Conservation (phyloP, 2,797 vertebrate species). For the Chelidonichthys spinosus region DNA sequence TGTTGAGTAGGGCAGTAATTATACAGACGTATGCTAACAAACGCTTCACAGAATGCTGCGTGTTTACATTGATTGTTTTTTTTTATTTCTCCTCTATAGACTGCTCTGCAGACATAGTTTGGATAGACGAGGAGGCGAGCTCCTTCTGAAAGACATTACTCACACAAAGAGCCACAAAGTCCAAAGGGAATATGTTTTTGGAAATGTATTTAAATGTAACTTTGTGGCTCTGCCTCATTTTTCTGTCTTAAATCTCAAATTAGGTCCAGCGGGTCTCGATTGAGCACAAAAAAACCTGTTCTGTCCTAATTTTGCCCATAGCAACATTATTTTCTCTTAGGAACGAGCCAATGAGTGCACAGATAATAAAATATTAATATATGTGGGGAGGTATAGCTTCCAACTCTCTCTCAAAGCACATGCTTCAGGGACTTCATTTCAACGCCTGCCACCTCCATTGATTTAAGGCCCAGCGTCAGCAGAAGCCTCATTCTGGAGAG, state of each 20-base stretch:
- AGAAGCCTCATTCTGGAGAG: slow-evolving; percentile 74
- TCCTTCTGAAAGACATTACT: slow-evolving; percentile 5
- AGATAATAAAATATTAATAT: slow-evolving; percentile 78
- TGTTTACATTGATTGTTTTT: background rate
- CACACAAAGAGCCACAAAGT: background rate
- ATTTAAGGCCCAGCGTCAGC: slow-evolving; percentile 72
- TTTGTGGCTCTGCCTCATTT: background rate
- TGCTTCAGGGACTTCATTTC: slow-evolving; percentile 74
- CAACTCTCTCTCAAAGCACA: slow-evolving; percentile 49
- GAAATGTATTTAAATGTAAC: background rate
- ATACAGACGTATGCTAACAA: slow-evolving; percentile 34
- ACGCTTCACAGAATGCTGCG: slow-evolving; percentile 14
- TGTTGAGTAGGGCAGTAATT: slow-evolving; percentile 55
- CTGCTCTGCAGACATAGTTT: background rate
- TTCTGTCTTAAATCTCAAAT: background rate
- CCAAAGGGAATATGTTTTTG: background rate
- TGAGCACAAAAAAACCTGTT: slow-evolving; percentile 35
- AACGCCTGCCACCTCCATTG: slow-evolving; percentile 72
- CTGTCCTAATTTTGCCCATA: slow-evolving; percentile 46
- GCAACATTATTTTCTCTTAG: slow-evolving; percentile 68
- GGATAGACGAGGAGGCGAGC: slow-evolving; percentile 1
- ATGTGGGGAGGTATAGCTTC: slow-evolving; percentile 47
- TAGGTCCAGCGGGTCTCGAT: slow-evolving; percentile 23
- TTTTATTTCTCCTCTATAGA: slow-evolving; percentile 1
- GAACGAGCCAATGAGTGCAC: slow-evolving; percentile 40